Conservation (phyloP, 2,797 vertebrate species). For the Malacoraja senta region DNA sequence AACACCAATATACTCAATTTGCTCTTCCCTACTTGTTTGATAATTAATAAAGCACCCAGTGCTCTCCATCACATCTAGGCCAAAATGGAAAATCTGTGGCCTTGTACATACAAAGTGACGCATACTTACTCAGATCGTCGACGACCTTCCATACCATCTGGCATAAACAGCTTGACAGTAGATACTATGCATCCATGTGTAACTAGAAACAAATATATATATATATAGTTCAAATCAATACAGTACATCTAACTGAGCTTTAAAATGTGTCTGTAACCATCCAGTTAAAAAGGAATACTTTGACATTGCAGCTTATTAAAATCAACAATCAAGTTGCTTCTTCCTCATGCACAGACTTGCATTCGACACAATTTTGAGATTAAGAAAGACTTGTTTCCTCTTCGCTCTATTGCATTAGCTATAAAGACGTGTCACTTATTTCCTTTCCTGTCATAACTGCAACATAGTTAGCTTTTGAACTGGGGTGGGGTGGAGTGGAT, state of each 20-base stretch:
- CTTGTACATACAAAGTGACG: not conserved
- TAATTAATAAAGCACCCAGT: not conserved
- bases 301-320: not conserved
- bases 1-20: not conserved
- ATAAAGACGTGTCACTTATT: not conserved
- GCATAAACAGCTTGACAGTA: conserved; percentile 95
- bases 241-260: not conserved
- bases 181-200: conserved; percentile 99
- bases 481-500: not conserved
- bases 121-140: conserved; percentile 88
- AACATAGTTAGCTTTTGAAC: not conserved
- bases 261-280: not conserved
- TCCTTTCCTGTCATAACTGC: conserved; percentile 17
- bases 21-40: not conserved
- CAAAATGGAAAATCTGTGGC: not conserved
- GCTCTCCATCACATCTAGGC: too few species aligned
- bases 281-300: not conserved
- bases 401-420: conserved; percentile 29
- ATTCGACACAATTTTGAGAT: not conserved
- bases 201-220: conserved; percentile 67
- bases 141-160: conserved; percentile 95
- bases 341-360: not conserved
- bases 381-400: conserved; percentile 32
- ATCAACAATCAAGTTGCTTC: not conserved
- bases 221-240: not conserved